Evolutionary conservation across 1,140 invertebrate species (phyloP).

Genomic region (Drosophila simulans): DNA sequence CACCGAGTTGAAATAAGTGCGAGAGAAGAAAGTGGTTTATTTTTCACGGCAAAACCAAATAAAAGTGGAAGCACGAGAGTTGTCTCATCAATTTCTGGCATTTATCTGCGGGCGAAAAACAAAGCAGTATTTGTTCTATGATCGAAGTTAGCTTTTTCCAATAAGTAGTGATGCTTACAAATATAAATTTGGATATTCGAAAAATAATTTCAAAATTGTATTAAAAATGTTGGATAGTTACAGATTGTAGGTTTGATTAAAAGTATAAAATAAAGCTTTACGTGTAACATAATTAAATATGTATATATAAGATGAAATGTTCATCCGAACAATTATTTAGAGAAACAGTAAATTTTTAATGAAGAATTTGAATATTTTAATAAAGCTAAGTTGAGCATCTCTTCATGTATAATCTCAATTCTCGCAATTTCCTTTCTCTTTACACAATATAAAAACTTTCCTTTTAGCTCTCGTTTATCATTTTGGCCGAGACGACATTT

Average conservation of each 20-base stretch:
- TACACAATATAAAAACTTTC: conserved; percentile 5
- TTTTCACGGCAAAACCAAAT: conserved; percentile 39
- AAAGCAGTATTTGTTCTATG: conserved; percentile 6
- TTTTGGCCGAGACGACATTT: conserved; percentile 25
- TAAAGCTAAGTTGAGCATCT: background rate
- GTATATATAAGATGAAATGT: no score
- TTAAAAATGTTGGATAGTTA: no score
- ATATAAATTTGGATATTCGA: background rate
- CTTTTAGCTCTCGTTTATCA: conserved; percentile 32
- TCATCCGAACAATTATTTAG: no score
- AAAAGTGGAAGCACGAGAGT: conserved; percentile 34
- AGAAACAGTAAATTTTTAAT: background rate
- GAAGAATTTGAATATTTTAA: background rate
- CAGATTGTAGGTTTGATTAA: background rate
- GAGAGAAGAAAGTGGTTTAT: conserved; percentile 38
- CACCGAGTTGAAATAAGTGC: conserved; percentile 59
- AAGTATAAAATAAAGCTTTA: no score
- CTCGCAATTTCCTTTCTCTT: conserved; percentile 27
- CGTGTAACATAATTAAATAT: no score
- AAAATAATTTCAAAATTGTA: background rate
- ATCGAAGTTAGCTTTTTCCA: background rate
- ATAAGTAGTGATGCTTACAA: background rate
- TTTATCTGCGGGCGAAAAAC: conserved; percentile 1
- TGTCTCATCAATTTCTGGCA: conserved; percentile 40
- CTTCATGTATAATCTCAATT: conserved; percentile 35